Conservation (phyloP, 2,888 invertebrate genomes). For the Acronicta leporina region DNA sequence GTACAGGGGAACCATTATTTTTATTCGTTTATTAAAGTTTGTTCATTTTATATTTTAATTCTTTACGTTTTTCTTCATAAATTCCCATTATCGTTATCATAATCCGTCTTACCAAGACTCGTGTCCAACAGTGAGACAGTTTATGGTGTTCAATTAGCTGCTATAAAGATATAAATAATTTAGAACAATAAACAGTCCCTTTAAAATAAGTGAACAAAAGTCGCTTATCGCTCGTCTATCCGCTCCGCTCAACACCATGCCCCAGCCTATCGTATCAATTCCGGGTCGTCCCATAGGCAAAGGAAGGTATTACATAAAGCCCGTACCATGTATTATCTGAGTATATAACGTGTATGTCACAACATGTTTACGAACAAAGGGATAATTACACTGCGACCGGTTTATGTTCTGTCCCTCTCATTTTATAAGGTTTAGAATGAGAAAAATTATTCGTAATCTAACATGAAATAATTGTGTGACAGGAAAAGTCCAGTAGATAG, state of each 20-base stretch:
- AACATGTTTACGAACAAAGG: slow-evolving; percentile 46
- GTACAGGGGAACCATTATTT: too few relatives aligned
- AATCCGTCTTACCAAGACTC: too few relatives aligned
- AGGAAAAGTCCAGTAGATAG: too few relatives aligned
- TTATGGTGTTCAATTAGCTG: too few relatives aligned
- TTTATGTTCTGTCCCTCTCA: slow-evolving; percentile 7
- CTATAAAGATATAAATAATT: too few relatives aligned
- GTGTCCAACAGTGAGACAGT: too few relatives aligned
- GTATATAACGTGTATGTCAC: slow-evolving; percentile 16
- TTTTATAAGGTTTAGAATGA: slow-evolving; percentile 14
- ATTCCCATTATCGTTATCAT: too few relatives aligned
- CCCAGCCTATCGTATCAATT: slow-evolving; percentile 29
- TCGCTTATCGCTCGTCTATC: background rate
- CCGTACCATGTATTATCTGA: slow-evolving; percentile 46
- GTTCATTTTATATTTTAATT: too few relatives aligned
- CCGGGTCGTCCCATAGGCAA: slow-evolving; percentile 53
- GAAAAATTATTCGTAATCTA: slow-evolving; percentile 10
- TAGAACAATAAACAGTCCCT: background rate
- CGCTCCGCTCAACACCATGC: slow-evolving; percentile 31
- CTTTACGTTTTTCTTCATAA: too few relatives aligned
- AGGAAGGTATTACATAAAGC: slow-evolving; percentile 50
- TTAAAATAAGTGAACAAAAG: background rate
- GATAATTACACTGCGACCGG: slow-evolving; percentile 3
- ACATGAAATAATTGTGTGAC: too few relatives aligned
- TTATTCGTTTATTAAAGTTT: too few relatives aligned